These are phyloP conservation scores for Bubo bubo DNA, from an alignment of 2,113 vertebrate genomes.

Conservation along the genomic window DNA sequence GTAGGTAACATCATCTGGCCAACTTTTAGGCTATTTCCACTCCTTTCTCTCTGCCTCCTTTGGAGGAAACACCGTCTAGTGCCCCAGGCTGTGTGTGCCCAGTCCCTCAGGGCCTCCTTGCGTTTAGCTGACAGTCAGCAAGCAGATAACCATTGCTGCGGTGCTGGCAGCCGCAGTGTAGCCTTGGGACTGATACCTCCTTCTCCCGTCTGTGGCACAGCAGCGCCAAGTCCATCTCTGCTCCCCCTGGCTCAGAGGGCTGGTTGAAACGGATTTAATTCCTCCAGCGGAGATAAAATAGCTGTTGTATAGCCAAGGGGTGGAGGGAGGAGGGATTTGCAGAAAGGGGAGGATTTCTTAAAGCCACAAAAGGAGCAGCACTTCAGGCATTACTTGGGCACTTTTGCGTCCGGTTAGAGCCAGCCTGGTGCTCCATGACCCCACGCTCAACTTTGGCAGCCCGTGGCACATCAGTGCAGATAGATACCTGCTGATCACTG, in stretches of 20 bases:
- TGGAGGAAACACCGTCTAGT: not conserved
- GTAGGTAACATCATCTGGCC: not conserved
- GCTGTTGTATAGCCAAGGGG: not conserved
- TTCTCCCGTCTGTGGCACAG: not conserved
- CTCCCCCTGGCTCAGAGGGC: not conserved
- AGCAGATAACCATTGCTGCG: not conserved
- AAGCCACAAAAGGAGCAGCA: not conserved
- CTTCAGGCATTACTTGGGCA: not conserved
- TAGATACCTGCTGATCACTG: not conserved
- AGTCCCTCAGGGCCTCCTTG: not conserved
- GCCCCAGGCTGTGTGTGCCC: not conserved
- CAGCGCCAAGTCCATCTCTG: fast-evolving
- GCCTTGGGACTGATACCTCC: not conserved
- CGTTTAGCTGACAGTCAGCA: not conserved
- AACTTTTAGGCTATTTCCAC: not conserved
- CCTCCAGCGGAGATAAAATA: not conserved
- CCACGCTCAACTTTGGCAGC: not conserved
- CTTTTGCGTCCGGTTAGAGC: not conserved
- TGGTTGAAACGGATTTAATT: constrained; percentile 5
- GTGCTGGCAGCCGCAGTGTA: not conserved
- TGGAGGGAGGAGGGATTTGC: not conserved
- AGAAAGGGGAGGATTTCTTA: not conserved
- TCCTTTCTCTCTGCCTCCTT: fast-evolving
- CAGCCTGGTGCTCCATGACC: not conserved
- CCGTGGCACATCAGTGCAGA: fast-evolving